Conservation (phyloP, 2,113 vertebrate genomes). For the Kryptolebias marmoratus region DNA sequence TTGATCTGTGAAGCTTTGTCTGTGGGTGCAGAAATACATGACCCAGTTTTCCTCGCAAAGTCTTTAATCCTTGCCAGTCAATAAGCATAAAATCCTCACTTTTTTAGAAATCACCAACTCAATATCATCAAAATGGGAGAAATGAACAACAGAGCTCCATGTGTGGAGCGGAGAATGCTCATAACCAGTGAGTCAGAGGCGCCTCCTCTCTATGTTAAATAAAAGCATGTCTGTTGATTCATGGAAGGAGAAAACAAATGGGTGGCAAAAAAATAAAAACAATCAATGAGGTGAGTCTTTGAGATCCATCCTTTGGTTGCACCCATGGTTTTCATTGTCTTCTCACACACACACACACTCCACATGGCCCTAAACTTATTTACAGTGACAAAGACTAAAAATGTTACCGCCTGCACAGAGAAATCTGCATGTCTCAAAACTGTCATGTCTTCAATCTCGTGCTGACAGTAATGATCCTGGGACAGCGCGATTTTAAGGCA, state of each 20-base stretch:
- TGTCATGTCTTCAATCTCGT: slow-evolving; percentile 69
- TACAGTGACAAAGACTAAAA: slow-evolving; percentile 69
- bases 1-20: neutral
- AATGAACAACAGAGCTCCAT: neutral
- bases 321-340: slow-evolving; percentile 41
- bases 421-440: slow-evolving; percentile 66
- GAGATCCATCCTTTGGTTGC: slow-evolving; percentile 55
- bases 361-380: slow-evolving; percentile 52
- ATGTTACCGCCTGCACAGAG: slow-evolving; percentile 49
- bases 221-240: slow-evolving; percentile 39
- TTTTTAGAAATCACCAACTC: neutral
- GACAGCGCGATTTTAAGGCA: slow-evolving; percentile 59
- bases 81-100: neutral
- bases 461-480: slow-evolving; percentile 70
- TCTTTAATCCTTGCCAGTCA: neutral
- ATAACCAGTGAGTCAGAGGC: slow-evolving; percentile 6
- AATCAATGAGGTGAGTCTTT: slow-evolving; percentile 65
- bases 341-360: slow-evolving; percentile 7
- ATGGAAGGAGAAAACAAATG: slow-evolving; percentile 59
- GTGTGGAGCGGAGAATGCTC: neutral
- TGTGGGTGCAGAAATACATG: neutral
- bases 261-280: slow-evolving; percentile 28
- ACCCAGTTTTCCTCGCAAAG: neutral
- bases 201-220: slow-evolving; percentile 6
- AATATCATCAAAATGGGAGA: neutral